Conservation (phyloP, 2,797 vertebrate genomes). For the Sphenodon punctatus region DNA sequence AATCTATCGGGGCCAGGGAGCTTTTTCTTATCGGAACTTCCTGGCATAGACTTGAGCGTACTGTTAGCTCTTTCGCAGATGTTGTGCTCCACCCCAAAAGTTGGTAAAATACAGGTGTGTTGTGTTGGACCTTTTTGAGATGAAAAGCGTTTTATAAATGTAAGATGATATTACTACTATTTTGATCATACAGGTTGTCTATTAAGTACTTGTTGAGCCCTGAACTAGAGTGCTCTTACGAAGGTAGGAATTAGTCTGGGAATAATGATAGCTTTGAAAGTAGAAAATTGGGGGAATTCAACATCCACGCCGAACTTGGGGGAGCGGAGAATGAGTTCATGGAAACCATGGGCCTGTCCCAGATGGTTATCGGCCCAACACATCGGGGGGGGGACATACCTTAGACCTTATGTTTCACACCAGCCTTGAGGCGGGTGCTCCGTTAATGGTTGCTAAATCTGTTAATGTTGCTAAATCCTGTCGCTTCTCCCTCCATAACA, state of each 20-base stretch:
- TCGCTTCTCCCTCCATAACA: too few species aligned
- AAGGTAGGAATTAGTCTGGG: slow-evolving; percentile 12
- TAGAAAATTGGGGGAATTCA: too few species aligned
- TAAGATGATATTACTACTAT: neutral
- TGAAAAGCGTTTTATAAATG: slow-evolving; percentile 1
- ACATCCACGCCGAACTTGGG: too few species aligned
- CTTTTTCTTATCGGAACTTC: neutral
- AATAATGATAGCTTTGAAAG: neutral
- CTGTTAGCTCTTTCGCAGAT: slow-evolving; percentile 10
- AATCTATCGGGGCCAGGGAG: too few species aligned
- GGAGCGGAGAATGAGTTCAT: too few species aligned
- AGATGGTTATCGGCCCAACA: too few species aligned
- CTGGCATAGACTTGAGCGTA: neutral
- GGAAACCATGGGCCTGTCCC: too few species aligned
- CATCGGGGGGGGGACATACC: too few species aligned
- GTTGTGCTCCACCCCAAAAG: neutral
- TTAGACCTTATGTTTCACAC: too few species aligned
- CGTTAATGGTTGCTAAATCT: too few species aligned
- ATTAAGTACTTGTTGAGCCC: slow-evolving; percentile 6
- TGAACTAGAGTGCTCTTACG: neutral
- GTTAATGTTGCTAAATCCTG: too few species aligned
- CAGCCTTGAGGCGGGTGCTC: too few species aligned
- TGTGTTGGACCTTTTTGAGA: neutral
- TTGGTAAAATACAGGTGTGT: neutral
- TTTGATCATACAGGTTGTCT: neutral